Evolutionary conservation across 2,797 vertebrate species (phyloP), one percentile per base, ranked within the genome.

Genomic region (Eurystomus glaucurus): DNA sequence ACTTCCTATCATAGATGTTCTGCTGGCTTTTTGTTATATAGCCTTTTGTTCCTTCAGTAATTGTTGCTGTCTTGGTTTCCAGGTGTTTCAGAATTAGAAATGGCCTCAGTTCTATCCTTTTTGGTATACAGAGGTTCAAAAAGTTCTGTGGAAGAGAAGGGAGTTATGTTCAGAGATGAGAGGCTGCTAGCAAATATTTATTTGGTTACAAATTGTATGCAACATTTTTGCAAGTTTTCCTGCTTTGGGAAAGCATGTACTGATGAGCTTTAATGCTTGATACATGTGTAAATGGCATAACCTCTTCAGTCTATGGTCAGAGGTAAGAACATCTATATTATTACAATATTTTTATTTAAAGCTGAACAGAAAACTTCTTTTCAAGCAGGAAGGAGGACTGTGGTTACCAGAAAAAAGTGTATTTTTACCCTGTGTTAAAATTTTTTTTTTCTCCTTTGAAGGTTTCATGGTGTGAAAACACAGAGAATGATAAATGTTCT

Each of bases 91-190:
- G 23, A 85, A 43, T 60, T 77, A 54, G 70, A 82, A 70, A 33
- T 74, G 2, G 6, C 33, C 12, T 80, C 16, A 25, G 5, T 37
- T 72, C 8, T 60, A 19, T 50, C 29, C 5, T 61, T 78, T 22
- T 35, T 65, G 43, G 3, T 9, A 11, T 51, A 14, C 0, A 51
- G 39, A 75, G 8, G 43, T 39, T 3, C 5, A 52, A 0, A 71
- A 57, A 45, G 3, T 21, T 80, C 18, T 3, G 1, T 84, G 22
- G 10, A 50, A 65, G 21, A 70, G 10, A 48, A 60, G 9, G 70
- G 29, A 41, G 29, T 41, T 85, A 21, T 2, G 0, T 13, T 71
- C 17, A 19, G 23, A 93, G 48, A 6, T 43, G 35, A 57, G 35
- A 22, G 29, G 9, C 25, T 71, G 33, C 28, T 13, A 35, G 29